A percentile compares a stretch with the other conserved stretches of the same genome.
phyloP scores from a whole-genome alignment of 2,797 vertebrate species.

The Lindbergichthys nudifrons region DNA sequence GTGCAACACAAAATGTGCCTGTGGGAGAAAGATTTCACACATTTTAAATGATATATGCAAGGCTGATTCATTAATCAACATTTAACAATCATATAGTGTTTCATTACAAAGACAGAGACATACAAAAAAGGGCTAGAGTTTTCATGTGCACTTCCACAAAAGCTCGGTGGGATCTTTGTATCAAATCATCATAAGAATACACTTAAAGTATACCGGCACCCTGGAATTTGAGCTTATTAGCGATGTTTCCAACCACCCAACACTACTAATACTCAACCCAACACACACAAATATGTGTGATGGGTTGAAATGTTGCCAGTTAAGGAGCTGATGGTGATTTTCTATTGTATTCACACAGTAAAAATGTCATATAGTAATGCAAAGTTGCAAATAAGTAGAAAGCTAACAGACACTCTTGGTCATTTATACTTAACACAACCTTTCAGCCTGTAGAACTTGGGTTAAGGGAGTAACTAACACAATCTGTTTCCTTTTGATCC shows the following conservation, averaged over 20 bases:
- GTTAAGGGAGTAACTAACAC: too few species aligned
- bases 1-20: slow-evolving; percentile 6
- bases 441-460: too few species aligned
- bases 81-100: neutral
- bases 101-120: neutral
- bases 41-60: neutral
- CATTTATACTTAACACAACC: too few species aligned
- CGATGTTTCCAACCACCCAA: neutral
- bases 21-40: neutral
- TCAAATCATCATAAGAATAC: neutral
- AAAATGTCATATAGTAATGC: neutral
- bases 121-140: neutral
- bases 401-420: too few species aligned
- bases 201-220: neutral
- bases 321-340: neutral
- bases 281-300: neutral
- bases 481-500: too few species aligned
- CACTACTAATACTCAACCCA: neutral
- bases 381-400: too few species aligned
- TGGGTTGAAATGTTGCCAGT: neutral
- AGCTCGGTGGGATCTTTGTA: neutral
- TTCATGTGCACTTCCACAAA: neutral
- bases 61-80: neutral
- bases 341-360: neutral
- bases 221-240: neutral